A percentile compares a stretch with the other conserved stretches of the same genome.
These are phyloP conservation scores for Phyllotis vaccarum DNA, from an alignment of 2,797 vertebrate genomes.

Conservation along the genomic window DNA sequence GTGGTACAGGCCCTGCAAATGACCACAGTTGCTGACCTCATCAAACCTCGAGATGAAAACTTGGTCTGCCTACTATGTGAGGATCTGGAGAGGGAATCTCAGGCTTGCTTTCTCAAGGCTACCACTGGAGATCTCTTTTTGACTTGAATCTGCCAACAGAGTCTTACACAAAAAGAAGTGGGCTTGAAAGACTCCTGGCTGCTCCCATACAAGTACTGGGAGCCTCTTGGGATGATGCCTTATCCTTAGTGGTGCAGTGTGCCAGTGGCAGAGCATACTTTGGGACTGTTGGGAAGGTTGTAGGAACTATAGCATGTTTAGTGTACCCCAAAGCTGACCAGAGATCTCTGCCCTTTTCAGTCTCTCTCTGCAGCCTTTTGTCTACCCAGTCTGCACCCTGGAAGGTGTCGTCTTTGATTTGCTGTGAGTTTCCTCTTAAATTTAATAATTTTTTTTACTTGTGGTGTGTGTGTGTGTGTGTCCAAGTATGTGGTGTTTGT, in stretches of 20 bases:
- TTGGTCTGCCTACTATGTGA: neutral
- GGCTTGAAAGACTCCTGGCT: neutral
- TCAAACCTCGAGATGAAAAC: neutral
- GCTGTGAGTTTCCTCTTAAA: conserved; percentile 91
- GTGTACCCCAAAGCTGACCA: neutral
- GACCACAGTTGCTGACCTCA: neutral
- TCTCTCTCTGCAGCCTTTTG: conserved; percentile 97
- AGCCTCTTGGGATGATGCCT: neutral
- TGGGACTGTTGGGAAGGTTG: neutral
- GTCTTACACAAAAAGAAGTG: neutral
- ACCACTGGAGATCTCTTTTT: neutral
- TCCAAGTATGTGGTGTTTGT: neutral
- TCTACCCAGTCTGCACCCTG: conserved; percentile 95
- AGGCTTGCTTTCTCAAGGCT: neutral
- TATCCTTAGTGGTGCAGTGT: neutral
- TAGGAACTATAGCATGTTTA: neutral
- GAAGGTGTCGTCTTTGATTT: conserved; percentile 97
- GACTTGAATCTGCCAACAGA: neutral
- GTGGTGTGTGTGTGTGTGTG: too few relatives aligned
- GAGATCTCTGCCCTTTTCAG: conserved; percentile 84
- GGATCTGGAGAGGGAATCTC: neutral
- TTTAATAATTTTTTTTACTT: neutral
- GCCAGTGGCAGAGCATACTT: neutral
- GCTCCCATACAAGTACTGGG: neutral
- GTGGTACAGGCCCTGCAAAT: neutral